Base-by-base conservation (phyloP, 2,888 invertebrate species). In the Tethea ocularis region DNA sequence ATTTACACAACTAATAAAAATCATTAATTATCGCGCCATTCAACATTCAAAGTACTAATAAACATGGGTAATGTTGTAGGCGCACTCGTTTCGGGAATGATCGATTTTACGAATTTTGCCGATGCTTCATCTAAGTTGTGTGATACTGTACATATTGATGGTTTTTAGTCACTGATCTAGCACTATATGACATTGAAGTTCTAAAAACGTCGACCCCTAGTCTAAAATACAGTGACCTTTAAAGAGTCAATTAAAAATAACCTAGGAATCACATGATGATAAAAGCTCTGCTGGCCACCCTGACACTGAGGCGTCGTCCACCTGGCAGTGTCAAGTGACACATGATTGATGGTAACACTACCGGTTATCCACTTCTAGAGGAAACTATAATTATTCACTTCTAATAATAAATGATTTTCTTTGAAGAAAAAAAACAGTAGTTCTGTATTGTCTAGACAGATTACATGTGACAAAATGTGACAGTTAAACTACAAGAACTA, bases 221-320 rank as follows among this genome's bases (percentile, higher is more conserved):
- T 41, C 7, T n/a, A 57, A 57, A 57, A 57, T 51, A 29, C 13
- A 15, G 24, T 51, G 57, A 57, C 57, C 57, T 51, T 51, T 29
- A 57, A 29, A 51, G 17, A 51, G 56, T 56, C 59, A 26, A 22
- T 56, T 52, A 56, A 33, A 59, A 59, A 59, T 60, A 60, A 57
- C 46, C 56, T 1, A 17, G 46, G 46, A 26, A 52, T 52, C 52
- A 29, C 56, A 52, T 58, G 62, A 58, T 61, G 61, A 58, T 61
- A 58, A 60, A 60, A 60, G 66, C n/a, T 61, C 24, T 41, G 65
- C 60, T 63, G 68, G 62, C 29, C 23, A 52, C 71, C 68, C 56
- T 69, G 73, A 70, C 69, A 70, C 60, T 73, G 71, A 70, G 61
- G 46, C 20, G 22, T 24, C 29, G 46, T 46, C 13, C 41, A 60